Percentiles rank a stretch among this genome's conserved stretches.
Evolutionary conservation across 2,797 vertebrate genomes (phyloP).

Genomic region (Acanthiza pusilla): DNA sequence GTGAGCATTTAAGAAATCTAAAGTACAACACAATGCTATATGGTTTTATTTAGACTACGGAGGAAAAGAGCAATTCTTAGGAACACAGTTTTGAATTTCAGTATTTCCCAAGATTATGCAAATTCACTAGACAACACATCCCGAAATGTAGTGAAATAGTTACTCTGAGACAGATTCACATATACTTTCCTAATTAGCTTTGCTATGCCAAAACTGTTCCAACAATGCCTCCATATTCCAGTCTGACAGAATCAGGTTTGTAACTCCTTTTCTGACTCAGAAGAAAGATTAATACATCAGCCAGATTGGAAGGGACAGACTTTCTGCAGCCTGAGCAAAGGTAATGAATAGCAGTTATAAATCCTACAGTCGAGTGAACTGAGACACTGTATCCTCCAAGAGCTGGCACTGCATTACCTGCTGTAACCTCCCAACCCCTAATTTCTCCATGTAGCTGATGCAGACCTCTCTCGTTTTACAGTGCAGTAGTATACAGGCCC

Average conservation of each 20-base stretch:
- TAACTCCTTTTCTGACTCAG: background rate
- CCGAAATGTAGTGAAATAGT: background rate
- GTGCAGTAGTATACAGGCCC: background rate
- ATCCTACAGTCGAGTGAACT: background rate
- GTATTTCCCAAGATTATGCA: background rate
- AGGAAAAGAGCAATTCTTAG: background rate
- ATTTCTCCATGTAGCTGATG: background rate
- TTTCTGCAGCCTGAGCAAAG: background rate
- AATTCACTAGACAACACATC: background rate
- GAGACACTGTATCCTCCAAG: background rate
- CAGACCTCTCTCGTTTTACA: background rate
- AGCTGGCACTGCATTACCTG: background rate
- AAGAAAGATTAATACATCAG: background rate
- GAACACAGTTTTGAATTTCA: background rate
- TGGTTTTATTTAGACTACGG: background rate
- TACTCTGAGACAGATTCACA: background rate
- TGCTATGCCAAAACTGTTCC: background rate
- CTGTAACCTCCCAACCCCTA: background rate
- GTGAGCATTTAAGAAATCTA: background rate
- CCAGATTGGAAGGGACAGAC: background rate
- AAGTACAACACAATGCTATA: background rate
- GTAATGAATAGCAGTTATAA: background rate
- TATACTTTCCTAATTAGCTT: background rate
- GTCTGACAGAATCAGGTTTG: background rate
- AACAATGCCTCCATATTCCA: background rate